A percentile compares a stretch with the other conserved stretches of the same genome.
Evolutionary conservation across 2,888 invertebrate species (phyloP).

Genomic region (Rhorus exstirpatorius): DNA sequence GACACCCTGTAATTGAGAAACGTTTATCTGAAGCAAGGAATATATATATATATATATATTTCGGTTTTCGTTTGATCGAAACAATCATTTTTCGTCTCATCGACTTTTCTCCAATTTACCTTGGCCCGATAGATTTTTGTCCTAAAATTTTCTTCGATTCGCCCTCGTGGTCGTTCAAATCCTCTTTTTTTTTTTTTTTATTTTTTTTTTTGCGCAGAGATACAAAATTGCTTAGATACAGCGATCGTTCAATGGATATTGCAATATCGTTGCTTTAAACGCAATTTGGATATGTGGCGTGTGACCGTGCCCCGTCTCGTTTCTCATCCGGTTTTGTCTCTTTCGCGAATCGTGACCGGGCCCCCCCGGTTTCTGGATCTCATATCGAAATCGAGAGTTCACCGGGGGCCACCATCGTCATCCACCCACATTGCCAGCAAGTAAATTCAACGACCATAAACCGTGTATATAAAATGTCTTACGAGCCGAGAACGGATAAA

Average conservation of each 20-base stretch:
- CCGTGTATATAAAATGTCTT: constrained; percentile 13
- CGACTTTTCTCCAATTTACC: too few species aligned
- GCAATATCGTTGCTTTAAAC: constrained; percentile 8
- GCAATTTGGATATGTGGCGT: constrained; percentile 58
- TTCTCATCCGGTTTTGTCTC: constrained; percentile 70
- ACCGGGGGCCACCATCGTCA: constrained; percentile 60
- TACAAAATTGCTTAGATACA: constrained; percentile 1
- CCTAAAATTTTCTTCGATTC: not conserved
- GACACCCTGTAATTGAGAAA: too few species aligned
- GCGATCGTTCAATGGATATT: constrained; percentile 16
- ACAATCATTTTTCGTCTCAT: too few species aligned
- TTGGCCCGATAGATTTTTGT: too few species aligned
- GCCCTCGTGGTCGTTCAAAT: not conserved
- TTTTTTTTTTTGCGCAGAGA: not conserved
- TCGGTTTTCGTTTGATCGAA: too few species aligned
- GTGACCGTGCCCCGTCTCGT: constrained; percentile 68
- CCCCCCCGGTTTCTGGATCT: constrained; percentile 69
- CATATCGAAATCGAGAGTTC: constrained; percentile 71
- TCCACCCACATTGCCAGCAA: constrained; percentile 43
- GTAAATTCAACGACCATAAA: constrained; percentile 48
- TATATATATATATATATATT: too few species aligned
- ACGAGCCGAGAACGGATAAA: constrained; percentile 14
- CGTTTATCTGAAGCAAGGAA: too few species aligned
- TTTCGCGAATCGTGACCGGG: constrained; percentile 67
- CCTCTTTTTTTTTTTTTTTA: too few species aligned